These are phyloP conservation scores for Barnardius zonarius DNA, from an alignment of 2,113 vertebrate genomes.

Conservation along the genomic window DNA sequence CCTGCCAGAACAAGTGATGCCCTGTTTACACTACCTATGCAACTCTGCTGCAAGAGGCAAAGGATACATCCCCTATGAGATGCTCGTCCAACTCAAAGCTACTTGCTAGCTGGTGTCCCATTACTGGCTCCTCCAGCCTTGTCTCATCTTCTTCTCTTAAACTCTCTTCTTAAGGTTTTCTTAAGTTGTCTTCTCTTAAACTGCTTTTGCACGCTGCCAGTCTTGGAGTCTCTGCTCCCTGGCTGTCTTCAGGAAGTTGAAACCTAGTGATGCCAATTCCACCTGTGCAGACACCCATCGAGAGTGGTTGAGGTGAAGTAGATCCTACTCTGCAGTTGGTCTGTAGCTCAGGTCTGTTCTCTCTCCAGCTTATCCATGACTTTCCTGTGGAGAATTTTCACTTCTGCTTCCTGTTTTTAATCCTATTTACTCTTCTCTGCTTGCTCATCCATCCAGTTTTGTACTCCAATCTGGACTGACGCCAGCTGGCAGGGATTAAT, in stretches of 20 bases:
- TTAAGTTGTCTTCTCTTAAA: neutral
- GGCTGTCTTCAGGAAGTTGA: neutral
- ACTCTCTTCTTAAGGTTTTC: neutral
- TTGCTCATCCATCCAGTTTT: neutral
- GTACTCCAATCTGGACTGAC: neutral
- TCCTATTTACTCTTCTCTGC: neutral
- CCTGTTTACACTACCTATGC: accelerated
- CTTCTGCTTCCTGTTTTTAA: neutral
- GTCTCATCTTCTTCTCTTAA: neutral
- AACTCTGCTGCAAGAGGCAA: neutral
- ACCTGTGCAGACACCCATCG: too few species aligned
- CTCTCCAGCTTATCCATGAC: neutral
- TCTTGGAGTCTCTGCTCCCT: neutral
- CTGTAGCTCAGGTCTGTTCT: neutral
- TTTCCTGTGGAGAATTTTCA: neutral
- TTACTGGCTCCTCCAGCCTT: neutral
- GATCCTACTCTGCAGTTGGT: neutral
- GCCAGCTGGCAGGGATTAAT: conserved; percentile 35
- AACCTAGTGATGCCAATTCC: neutral
- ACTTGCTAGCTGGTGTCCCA: neutral
- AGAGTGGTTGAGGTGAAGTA: neutral
- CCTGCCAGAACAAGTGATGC: neutral
- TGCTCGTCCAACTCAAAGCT: neutral
- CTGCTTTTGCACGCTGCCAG: neutral
- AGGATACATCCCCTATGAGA: neutral